Base-by-base conservation (phyloP, 1,140 invertebrate species). In the Periplaneta americana region DNA sequence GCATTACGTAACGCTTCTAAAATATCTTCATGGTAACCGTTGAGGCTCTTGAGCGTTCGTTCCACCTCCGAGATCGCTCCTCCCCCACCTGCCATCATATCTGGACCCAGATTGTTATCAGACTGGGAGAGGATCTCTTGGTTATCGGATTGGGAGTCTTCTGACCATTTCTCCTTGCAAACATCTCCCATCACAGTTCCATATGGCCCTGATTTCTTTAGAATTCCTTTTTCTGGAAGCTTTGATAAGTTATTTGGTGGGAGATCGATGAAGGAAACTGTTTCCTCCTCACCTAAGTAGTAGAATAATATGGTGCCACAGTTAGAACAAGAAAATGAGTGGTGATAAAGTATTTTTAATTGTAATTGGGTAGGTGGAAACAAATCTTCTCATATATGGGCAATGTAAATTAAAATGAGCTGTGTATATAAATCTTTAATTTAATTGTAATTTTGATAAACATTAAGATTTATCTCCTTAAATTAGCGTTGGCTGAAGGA, bases 1-100 rank as follows among this genome's bases (percentile, higher is more conserved):
- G 96, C 96, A 82, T 92, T 95, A 75, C 95, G 92, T 83, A 98
- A 86, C 15, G 96, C 96, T 86, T 97, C 95, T 75, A 98, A 90
- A 84, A 98, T 95, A 84, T 97, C 95, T 84, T 97, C 96, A 85
- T 97, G 96, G 87, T 98, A 98, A 5, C 96, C 96, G 88, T 97
- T 97, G 11, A 98, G 88, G 78, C 93, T 96, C 88, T 96, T 96
- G 15, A 97, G 88, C 3, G 93, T 96, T 57, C 94, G 88, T 85
- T 97, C 95, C 84, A 97, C 95, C 83, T 91, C 89, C 6, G 87
- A 87, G 34, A 90, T 85, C n/a, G 84, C 84, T 74, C 85, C 84
- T 75, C 83, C 80, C 22, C 86, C 87, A 86, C 85, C 81, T 88
- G 86, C 80, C 80, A 76, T 57, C 80, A 81, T 75, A 11, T 81